Base-by-base conservation (phyloP, 2,797 vertebrate species). In the Gymnodraco acuticeps region DNA sequence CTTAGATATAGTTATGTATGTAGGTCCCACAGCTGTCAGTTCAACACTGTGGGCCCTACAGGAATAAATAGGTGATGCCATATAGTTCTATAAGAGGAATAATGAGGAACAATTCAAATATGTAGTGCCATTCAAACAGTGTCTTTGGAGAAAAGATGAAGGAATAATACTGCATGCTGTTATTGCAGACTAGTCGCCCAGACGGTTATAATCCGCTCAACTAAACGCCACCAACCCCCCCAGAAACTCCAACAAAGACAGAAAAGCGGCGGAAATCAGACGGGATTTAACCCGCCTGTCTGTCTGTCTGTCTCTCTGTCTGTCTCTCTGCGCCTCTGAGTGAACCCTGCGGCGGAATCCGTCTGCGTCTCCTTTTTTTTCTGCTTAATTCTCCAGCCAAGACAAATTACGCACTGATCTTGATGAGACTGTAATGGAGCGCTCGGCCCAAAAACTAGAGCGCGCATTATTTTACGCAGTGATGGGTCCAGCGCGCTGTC, bases 131-230 rank as follows among this genome's bases (percentile, higher is more conserved):
- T 46, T 52, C 12, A 27, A 31, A 62, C 41, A 42, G 38, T 19
- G 59, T 20, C 45, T 74, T 45, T 59, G 27, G 19, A 51, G 13
- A 15, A 65, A 67, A 80, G 64, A 76, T 47, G 3, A 68, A 74
- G 51, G 33, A 74, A 75, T 64, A 75, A 75, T 12, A 69, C 59
- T 69, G 60, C 59, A 43, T 65, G 74, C 14, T 43, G 55, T 78
- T 82, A 84, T 69, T 84, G 53, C 79, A 69, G 33, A 38, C 33
- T 38, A 38, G 81, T 48, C 64, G n/a, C 48, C 82, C 88, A 91
- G 90, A 94, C 90, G 70, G 81, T 77, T 83, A 75, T 93, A 92
- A 94, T 92, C 92, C 83, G 82, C 83, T 90, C 90, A 87, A 55
- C 73, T 55, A 59, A 78, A 80, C 64, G 51, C 78, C 75, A 59